Evolutionary conservation across 2,888 invertebrate genomes (phyloP), one percentile per base, ranked within the genome.

Genomic region (Xestia ashworthii): DNA sequence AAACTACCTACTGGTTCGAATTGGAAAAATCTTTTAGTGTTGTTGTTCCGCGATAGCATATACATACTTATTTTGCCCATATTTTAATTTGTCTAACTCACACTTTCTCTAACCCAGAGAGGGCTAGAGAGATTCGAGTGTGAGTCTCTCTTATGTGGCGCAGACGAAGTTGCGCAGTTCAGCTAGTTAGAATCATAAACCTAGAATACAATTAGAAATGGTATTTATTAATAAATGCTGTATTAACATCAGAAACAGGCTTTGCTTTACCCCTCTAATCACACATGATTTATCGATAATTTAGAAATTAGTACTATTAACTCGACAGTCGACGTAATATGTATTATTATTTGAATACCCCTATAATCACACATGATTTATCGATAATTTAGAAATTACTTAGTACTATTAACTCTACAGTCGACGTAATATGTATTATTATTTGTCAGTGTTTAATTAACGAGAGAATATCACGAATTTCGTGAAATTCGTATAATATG

Each of bases 371-470:
- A 22, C 16, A 55, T 44, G 41, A 41, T 62, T 50, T 50, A 55
- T 76, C 22, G 55, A 78, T 83, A 55, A 50, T 77, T 67, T 5
- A 55, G 14, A 55, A 41, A 55, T 67, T 53, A 67, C n/a, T n/a
- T n/a, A n/a, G 25, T 48, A 38, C 19, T 46, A 66, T 69, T n/a
- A 72, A 38, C 41, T 77, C n/a, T 22, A 50, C 69, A 78, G 50
- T 62, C 14, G 38, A 53, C 44, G 66, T 75, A 58, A 44, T 74
- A 64, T 80, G 69, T 65, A 70, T 22, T 64, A 69, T 83, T 79
- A 74, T 68, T 70, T 81, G 76, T 76, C 82, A 82, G 81, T 71
- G 65, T 74, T 89, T 89, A 90, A 89, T 90, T 87, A 90, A 87
- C 72, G 72, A 76, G 46, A 53, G 62, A 55, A 75, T 14, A 46